Percentiles rank a stretch among this genome's conserved stretches.
These are phyloP conservation scores for Limosa lapponica DNA, from an alignment of 2,797 vertebrate species.

Conservation along the genomic window DNA sequence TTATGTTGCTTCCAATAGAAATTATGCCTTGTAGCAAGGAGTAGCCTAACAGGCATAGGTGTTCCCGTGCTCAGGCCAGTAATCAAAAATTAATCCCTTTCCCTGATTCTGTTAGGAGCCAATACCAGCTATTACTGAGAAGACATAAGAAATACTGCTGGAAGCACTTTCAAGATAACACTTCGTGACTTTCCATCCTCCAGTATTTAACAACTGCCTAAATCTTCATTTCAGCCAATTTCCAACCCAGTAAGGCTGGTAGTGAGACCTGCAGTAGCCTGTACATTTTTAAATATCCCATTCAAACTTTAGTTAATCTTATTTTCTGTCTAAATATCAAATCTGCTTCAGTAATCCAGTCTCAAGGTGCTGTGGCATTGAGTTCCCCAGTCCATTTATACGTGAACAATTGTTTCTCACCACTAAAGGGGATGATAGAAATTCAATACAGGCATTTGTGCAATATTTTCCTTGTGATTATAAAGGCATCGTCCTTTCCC, in stretches of 20 bases:
- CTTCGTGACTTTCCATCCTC: background rate
- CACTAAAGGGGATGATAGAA: background rate
- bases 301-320: background rate
- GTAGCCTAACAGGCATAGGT: background rate
- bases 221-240: background rate
- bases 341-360: background rate
- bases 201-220: background rate
- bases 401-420: background rate
- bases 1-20: background rate
- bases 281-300: background rate
- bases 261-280: background rate
- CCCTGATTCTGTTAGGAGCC: background rate
- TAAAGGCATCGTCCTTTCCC: background rate
- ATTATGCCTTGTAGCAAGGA: conserved; percentile 26
- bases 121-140: background rate
- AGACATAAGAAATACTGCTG: conserved; percentile 2
- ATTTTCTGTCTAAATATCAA: background rate
- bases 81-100: conserved; percentile 37
- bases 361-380: background rate
- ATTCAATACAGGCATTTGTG: background rate
- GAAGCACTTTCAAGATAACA: background rate
- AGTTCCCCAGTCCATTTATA: background rate
- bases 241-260: background rate
- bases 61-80: background rate
- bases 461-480: background rate